phyloP scores from a whole-genome alignment of 2,113 vertebrate genomes.

The Anser brachyrhynchus region DNA sequence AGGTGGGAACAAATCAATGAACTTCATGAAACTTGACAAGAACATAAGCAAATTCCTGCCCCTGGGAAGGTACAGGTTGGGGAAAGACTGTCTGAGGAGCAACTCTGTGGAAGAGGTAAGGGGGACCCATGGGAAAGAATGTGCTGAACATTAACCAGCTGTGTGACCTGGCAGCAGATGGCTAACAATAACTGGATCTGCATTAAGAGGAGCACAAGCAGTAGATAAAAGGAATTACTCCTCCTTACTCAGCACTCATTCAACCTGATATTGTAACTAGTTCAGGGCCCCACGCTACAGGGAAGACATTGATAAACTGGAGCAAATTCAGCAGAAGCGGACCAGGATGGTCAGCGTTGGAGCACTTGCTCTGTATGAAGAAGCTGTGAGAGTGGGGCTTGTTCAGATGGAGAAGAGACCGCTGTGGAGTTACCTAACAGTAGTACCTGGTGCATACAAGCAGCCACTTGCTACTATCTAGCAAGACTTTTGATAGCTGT shows the following conservation, averaged over 20 bases:
- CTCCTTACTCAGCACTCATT: neutral
- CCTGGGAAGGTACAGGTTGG: neutral
- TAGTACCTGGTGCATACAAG: neutral
- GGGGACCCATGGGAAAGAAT: neutral
- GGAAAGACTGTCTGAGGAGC: neutral
- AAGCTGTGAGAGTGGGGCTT: rapidly evolving
- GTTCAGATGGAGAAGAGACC: neutral
- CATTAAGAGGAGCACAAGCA: neutral
- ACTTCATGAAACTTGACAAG: neutral
- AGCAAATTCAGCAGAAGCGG: neutral
- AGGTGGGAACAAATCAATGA: no score
- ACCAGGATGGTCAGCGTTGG: neutral
- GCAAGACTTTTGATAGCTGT: neutral
- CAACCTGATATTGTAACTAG: neutral
- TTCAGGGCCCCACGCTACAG: neutral
- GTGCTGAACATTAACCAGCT: neutral
- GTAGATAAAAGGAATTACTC: neutral
- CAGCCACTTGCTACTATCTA: neutral
- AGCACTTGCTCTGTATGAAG: neutral
- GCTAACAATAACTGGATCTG: neutral
- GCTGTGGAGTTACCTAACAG: neutral
- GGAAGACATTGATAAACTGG: neutral
- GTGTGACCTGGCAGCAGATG: neutral
- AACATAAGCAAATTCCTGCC: neutral
- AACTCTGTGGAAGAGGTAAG: neutral